Evolutionary conservation across 2,888 invertebrate genomes (phyloP).

Genomic region (Chesias legatella): DNA sequence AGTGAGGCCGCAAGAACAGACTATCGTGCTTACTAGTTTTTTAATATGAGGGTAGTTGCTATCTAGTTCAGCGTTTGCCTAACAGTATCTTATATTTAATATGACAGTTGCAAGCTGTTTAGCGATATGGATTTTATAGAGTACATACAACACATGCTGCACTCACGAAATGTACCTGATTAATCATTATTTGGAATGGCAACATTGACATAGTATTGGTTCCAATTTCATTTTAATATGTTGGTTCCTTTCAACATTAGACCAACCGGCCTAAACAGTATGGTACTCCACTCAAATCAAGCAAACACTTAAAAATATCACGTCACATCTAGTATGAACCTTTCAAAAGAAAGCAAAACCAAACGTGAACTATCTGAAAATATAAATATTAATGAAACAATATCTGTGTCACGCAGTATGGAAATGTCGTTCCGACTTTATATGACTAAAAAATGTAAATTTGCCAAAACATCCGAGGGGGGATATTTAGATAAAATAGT

Average conservation of each 20-base stretch:
- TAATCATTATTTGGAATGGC: too few species aligned
- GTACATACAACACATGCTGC: too few species aligned
- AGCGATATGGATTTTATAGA: too few species aligned
- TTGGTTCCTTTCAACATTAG: conserved; percentile 10
- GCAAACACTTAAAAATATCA: conserved; percentile 24
- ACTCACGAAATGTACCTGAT: too few species aligned
- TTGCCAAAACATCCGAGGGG: conserved; percentile 56
- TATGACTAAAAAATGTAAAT: conserved; percentile 70
- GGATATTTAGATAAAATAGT: conserved; percentile 72
- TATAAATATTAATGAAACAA: conserved; percentile 67
- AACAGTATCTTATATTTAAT: too few species aligned
- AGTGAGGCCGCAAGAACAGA: too few species aligned
- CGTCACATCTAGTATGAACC: conserved; percentile 46
- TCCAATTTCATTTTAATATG: too few species aligned
- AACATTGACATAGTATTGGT: too few species aligned
- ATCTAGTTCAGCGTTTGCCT: too few species aligned
- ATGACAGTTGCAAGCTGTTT: too few species aligned
- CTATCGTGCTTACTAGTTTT: too few species aligned
- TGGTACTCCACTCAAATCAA: conserved; percentile 11
- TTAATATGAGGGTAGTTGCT: too few species aligned
- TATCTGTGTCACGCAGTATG: conserved; percentile 63
- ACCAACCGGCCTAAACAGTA: conserved; percentile 12
- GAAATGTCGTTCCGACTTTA: conserved; percentile 59
- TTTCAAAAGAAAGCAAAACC: conserved; percentile 49
- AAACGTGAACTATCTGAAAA: conserved; percentile 50